A percentile compares a stretch with the other conserved stretches of the same genome.
These are phyloP conservation scores for Rhincodon typus DNA, from an alignment of 2,797 vertebrate species.

Conservation along the genomic window DNA sequence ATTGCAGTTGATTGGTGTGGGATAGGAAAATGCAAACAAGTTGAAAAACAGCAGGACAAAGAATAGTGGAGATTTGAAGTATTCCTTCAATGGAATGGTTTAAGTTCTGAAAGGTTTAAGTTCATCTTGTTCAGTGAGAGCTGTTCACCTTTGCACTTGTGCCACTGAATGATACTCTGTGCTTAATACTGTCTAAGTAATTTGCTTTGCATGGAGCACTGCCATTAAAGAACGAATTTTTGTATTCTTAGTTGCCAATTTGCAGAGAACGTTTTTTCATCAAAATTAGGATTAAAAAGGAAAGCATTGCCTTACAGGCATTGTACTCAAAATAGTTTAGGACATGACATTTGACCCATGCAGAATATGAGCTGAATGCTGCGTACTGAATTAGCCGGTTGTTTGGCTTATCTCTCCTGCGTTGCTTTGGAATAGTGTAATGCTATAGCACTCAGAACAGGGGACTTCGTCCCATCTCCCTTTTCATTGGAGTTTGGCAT, in stretches of 20 bases:
- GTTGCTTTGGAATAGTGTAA: conserved; percentile 32
- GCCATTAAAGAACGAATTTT: not conserved
- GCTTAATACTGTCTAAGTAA: not conserved
- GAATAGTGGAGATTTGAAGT: no score
- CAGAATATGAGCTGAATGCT: conserved; percentile 24
- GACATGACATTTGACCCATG: conserved; percentile 18
- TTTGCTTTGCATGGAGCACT: not conserved
- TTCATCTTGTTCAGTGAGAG: not conserved
- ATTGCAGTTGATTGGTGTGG: not conserved
- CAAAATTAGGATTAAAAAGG: not conserved
- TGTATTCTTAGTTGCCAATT: not conserved
- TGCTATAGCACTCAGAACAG: conserved; percentile 27
- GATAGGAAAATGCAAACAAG: not conserved
- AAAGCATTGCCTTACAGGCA: not conserved
- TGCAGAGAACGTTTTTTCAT: not conserved
- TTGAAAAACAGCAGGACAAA: not conserved
- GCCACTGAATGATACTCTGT: not conserved
- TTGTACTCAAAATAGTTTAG: conserved; percentile 11
- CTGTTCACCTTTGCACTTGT: not conserved
- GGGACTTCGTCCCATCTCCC: conserved; percentile 15
- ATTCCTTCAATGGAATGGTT: not conserved
- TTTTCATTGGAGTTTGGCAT: conserved; percentile 34
- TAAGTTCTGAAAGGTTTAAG: not conserved
- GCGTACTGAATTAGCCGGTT: conserved; percentile 32
- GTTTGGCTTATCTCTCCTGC: conserved; percentile 16